Conservation (phyloP, 2,113 vertebrate species). For the Trogon melanurus region DNA sequence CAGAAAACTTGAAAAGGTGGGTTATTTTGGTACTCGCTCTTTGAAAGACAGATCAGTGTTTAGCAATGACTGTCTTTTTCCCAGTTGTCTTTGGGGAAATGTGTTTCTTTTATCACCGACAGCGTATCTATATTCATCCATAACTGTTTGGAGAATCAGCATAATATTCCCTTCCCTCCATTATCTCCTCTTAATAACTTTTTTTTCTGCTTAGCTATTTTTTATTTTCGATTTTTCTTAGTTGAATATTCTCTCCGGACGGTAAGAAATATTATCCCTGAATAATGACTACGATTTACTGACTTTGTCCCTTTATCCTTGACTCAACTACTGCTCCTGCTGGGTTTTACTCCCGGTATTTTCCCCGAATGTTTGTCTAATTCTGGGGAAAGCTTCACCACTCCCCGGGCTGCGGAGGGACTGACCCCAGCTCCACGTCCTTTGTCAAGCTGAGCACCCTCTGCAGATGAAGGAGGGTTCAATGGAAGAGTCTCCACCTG, state of each 20-base stretch:
- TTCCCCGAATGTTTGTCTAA: fast-evolving
- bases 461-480: neutral
- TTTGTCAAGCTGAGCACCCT: neutral
- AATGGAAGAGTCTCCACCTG: neutral
- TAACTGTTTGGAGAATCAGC: slow-evolving; percentile 58
- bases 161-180: slow-evolving; percentile 48
- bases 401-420: neutral
- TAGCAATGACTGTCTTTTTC: neutral
- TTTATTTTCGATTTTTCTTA: neutral
- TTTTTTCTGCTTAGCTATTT: slow-evolving; percentile 6
- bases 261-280: slow-evolving; percentile 54
- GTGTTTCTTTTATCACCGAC: slow-evolving; percentile 53
- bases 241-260: slow-evolving; percentile 59
- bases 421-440: neutral
- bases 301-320: slow-evolving; percentile 54
- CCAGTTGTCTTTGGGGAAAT: slow-evolving; percentile 31
- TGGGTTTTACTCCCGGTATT: neutral
- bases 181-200: slow-evolving; percentile 60
- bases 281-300: slow-evolving; percentile 32
- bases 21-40: neutral
- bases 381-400: neutral
- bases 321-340: slow-evolving; percentile 24
- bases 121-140: slow-evolving; percentile 55
- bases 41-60: slow-evolving; percentile 13
- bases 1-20: slow-evolving; percentile 35